Base-by-base conservation (phyloP, 2,888 invertebrate species). In the Autographa pulchrina region DNA sequence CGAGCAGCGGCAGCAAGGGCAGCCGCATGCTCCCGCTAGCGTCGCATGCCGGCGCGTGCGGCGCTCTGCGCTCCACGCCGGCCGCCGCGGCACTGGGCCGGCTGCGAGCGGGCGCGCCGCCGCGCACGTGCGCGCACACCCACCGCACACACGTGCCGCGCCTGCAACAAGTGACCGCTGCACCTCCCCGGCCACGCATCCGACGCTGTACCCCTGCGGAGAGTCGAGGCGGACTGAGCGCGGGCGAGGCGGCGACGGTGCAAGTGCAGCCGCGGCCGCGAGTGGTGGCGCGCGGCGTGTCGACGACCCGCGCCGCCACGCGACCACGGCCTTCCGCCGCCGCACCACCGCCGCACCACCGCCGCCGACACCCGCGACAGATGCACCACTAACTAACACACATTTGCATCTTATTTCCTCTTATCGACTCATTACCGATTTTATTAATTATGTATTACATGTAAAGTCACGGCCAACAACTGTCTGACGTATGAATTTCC, bases 21-120 rank as follows among this genome's bases (percentile, higher is more conserved):
- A 94, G 92, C 93, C 94, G 95, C 95, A 95, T 95, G 93, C 93
- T 93, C 92, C 87, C 87, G 89, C 91, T 93, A 93, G 89, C 91
- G 92, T 88, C 88, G 92, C 95, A 94, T 94, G 92, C 88, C 92
- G 93, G 93, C 92, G 92, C 92, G 89, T 87, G 91, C 90, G 90
- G 88, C 88, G 91, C 89, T 86, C 86, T 88, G 88, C 90, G 88
- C 88, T 87, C 87, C 86, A 83, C 88, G 90, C 89, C 85, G 80
- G 91, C 89, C 88, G 89, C 85, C 88, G 88, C 90, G 88, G 87
- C 86, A 89, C 90, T 90, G 70, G 74, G 71, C 61, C 68, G 61
- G 74, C 62, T 73, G 74, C 68, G 87, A 79, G 82, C 81, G 84
- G 83, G 75, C 75, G 77, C 78, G 84, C 82, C 83, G 86, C 81